These are phyloP conservation scores for Arctia plantaginis DNA, from an alignment of 2,888 invertebrate genomes.

Conservation along the genomic window DNA sequence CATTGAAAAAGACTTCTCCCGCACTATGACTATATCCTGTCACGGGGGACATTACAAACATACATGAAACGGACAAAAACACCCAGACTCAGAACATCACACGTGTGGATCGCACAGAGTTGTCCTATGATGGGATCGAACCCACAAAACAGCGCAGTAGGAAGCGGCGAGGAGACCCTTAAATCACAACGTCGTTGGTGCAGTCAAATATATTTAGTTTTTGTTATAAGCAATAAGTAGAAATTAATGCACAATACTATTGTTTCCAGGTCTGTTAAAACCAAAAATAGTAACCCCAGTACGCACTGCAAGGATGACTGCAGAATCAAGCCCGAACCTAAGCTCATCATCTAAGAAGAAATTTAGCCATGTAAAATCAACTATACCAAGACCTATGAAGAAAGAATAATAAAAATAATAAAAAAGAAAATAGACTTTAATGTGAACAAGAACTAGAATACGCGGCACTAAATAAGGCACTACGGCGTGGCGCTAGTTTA, in stretches of 20 bases:
- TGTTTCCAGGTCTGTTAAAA: slow-evolving; percentile 68
- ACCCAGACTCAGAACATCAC: too few species aligned
- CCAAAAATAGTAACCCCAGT: slow-evolving; percentile 70
- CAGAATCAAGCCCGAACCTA: slow-evolving; percentile 67
- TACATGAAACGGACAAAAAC: too few species aligned
- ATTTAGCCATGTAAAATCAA: slow-evolving; percentile 78
- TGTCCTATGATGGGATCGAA: too few species aligned
- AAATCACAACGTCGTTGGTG: too few species aligned
- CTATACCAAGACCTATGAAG: slow-evolving; percentile 74
- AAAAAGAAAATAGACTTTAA: slow-evolving; percentile 35
- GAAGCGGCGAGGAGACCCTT: too few species aligned
- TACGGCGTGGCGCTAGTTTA: not conserved
- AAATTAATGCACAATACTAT: not conserved
- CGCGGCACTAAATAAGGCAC: not conserved
- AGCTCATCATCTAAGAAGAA: slow-evolving; percentile 69
- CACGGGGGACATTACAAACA: too few species aligned
- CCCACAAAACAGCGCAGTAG: too few species aligned
- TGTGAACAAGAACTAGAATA: slow-evolving; percentile 36
- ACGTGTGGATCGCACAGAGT: too few species aligned
- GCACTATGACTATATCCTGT: too few species aligned
- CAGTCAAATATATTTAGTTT: not conserved
- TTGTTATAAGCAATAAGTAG: not conserved
- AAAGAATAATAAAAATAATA: slow-evolving; percentile 60
- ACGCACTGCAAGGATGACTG: slow-evolving; percentile 52
- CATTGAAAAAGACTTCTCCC: too few species aligned